Evolutionary conservation across 2,113 vertebrate species (phyloP).

Genomic region (Corvus moneduloides): DNA sequence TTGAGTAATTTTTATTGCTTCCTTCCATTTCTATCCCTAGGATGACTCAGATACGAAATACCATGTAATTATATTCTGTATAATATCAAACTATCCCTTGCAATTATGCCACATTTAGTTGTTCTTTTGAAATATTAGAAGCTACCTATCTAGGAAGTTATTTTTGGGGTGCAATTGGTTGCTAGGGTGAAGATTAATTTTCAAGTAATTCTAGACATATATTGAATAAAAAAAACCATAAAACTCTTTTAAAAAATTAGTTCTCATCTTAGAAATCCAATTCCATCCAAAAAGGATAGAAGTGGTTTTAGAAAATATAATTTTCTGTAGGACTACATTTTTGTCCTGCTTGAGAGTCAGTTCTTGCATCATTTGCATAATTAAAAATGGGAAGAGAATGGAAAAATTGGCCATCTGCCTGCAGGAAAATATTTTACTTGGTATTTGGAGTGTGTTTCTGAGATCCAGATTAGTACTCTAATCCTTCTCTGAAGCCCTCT

Average conservation of each 20-base stretch:
- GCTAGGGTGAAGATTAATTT: background rate
- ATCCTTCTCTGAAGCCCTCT: background rate
- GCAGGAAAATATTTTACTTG: background rate
- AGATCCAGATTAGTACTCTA: background rate
- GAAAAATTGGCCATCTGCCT: background rate
- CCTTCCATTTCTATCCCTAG: background rate
- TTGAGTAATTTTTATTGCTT: slow-evolving; percentile 8
- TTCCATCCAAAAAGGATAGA: background rate
- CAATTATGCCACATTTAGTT: slow-evolving; percentile 10
- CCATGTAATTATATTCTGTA: background rate
- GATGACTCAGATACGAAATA: slow-evolving; percentile 23
- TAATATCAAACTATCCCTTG: background rate
- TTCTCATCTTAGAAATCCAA: background rate
- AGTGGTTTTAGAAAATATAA: background rate
- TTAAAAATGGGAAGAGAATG: background rate
- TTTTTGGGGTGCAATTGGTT: background rate
- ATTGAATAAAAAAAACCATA: background rate
- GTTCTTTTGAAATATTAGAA: background rate
- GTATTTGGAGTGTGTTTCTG: background rate
- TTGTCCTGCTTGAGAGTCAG: background rate
- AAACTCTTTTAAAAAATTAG: background rate
- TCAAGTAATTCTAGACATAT: background rate
- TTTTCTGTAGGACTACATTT: background rate
- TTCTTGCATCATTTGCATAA: background rate
- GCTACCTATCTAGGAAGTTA: slow-evolving; percentile 5